Percentiles rank a stretch among this genome's conserved stretches.
Evolutionary conservation across 35 echinoderm and acorn worm genomes (phyloP).

Genomic region (Strongylocentrotus purpuratus): DNA sequence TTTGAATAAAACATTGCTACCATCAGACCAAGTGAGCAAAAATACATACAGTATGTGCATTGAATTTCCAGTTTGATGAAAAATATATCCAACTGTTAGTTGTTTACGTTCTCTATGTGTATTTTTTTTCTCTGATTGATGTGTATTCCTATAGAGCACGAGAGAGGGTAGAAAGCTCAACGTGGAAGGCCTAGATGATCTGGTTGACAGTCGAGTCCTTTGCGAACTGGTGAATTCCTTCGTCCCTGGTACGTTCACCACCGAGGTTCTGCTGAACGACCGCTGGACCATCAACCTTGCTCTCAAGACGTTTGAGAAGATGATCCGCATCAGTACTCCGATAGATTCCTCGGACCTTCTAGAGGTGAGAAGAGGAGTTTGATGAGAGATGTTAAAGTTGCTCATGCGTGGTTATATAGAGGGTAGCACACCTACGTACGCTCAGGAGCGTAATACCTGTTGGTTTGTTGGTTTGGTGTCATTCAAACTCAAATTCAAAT

Average conservation of each 20-base stretch:
- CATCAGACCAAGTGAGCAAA: too few relatives aligned
- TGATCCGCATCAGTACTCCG: slow-evolving; percentile 87
- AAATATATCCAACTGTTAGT: too few relatives aligned
- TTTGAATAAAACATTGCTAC: too few relatives aligned
- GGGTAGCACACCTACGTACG: too few relatives aligned
- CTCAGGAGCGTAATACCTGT: too few relatives aligned
- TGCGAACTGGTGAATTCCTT: slow-evolving; percentile 94
- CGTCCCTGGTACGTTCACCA: slow-evolving; percentile 91
- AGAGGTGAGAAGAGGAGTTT: slow-evolving; percentile 64
- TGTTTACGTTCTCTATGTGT: too few relatives aligned
- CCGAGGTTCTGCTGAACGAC: slow-evolving; percentile 95
- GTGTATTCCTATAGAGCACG: slow-evolving; percentile 52
- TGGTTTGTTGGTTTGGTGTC: too few relatives aligned
- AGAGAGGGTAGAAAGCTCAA: slow-evolving; percentile 79
- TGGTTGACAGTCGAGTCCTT: slow-evolving; percentile 88
- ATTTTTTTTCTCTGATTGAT: too few relatives aligned
- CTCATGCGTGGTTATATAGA: too few relatives aligned
- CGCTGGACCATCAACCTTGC: slow-evolving; percentile 96
- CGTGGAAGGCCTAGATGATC: slow-evolving; percentile 88
- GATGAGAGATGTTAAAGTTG: not conserved
- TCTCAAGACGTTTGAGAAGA: slow-evolving; percentile 88
- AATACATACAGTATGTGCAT: too few relatives aligned
- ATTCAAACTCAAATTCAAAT: too few relatives aligned
- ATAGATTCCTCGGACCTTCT: slow-evolving; percentile 94
- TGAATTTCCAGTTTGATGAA: too few relatives aligned